phyloP scores from a whole-genome alignment of 2,888 invertebrate genomes.

The Apamea crenata region DNA sequence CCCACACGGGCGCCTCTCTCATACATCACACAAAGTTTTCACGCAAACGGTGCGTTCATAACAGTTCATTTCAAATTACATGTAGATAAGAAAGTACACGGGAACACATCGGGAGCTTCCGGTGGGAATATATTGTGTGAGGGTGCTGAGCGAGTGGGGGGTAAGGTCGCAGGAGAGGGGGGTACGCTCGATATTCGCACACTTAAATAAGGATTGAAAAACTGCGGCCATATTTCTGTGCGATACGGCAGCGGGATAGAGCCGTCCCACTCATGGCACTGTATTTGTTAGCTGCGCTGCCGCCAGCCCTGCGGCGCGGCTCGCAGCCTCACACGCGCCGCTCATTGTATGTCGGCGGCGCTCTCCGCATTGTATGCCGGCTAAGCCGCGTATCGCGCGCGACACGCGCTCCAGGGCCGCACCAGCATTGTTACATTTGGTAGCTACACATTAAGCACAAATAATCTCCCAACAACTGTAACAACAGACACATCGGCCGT shows the following conservation, averaged over 20 bases:
- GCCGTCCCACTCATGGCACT: slow-evolving; percentile 17
- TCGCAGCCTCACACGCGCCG: neutral
- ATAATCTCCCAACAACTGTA: neutral
- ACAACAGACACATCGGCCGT: neutral
- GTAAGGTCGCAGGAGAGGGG: neutral
- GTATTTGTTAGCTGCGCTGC: slow-evolving; percentile 9
- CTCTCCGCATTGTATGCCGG: neutral
- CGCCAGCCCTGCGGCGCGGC: neutral
- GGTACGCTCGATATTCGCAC: slow-evolving; percentile 53
- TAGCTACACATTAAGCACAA: neutral
- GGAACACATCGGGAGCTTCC: slow-evolving; percentile 40
- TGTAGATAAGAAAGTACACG: slow-evolving; percentile 48
- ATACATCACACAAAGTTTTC: neutral
- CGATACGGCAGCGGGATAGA: slow-evolving; percentile 26
- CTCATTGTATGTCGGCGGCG: neutral
- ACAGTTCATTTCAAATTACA: slow-evolving; percentile 33
- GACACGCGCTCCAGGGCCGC: neutral
- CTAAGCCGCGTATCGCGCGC: neutral
- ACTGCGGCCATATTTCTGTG: slow-evolving; percentile 58
- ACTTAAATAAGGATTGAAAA: slow-evolving; percentile 66
- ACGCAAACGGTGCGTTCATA: slow-evolving; percentile 23
- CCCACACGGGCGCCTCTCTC: neutral
- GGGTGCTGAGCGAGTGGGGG: neutral
- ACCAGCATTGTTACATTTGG: neutral
- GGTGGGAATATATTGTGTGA: slow-evolving; percentile 30